Evolutionary conservation across 2,888 invertebrate genomes (phyloP), one percentile per base, ranked within the genome.

Genomic region (Xylota sylvarum): DNA sequence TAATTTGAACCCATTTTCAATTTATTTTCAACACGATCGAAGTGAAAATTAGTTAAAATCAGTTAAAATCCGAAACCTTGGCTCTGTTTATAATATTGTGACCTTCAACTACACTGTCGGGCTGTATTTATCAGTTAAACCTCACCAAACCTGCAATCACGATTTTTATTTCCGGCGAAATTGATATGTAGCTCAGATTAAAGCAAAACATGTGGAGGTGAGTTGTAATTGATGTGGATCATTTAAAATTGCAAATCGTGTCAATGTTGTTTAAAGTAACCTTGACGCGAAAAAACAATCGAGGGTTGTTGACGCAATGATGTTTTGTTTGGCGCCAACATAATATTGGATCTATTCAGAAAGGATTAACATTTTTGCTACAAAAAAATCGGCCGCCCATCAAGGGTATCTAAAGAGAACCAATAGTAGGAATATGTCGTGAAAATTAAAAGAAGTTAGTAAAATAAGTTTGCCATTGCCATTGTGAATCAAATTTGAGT

Each of bases 251-350:
- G 37, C 67, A 27, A 67, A 35, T 67, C 37, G 37, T 52, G 50
- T 67, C 37, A 37, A 14, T 56, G 56, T 46, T 32, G 55, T 56
- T 43, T 19, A 32, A 17, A 14, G 9, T 70, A 6, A 30, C 70
- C 70, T 70, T 70, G 56, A 43, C 46, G n/a, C 9, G 32, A 9
- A 19, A n/a, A 56, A 14, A n/a, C n/a, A 56, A 23, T 56, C 46
- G 14, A 32, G 27, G 37, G 5, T 37, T 48, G 23, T 40, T 60
- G 12, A n/a, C 37, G 35, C 5, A 37, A 23, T 23, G 1, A 23
- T 3, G 1, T 23, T 23, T 23, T 23, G 1, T 32, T 32, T 32
- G 5, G 32, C 32, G 32, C 32, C 32, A 32, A 23, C 3, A 23
- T 23, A 23, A 23, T 23, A 23, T 23, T 23, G 23, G n/a, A n/a